Evolutionary conservation across 2,797 vertebrate species (phyloP).

Genomic region (Rallus crepitans): DNA sequence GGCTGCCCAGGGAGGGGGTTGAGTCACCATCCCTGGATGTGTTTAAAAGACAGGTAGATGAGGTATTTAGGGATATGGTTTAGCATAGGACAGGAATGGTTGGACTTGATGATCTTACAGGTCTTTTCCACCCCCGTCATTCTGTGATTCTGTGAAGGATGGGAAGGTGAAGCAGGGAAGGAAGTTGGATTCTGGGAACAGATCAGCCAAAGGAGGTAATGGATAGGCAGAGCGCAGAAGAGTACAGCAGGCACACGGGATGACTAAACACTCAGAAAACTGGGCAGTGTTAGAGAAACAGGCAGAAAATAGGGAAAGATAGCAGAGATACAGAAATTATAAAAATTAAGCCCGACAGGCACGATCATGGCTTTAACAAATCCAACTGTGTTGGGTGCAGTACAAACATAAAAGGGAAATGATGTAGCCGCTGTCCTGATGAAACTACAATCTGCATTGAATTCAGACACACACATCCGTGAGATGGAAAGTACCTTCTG

Average conservation of each 20-base stretch:
- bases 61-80: too few relatives aligned
- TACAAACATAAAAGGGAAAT: background rate
- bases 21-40: too few relatives aligned
- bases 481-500: background rate
- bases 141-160: too few relatives aligned
- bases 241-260: background rate
- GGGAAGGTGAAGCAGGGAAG: background rate
- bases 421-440: background rate
- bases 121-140: too few relatives aligned
- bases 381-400: rapidly evolving
- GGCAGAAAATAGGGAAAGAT: background rate
- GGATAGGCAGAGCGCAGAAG: rapidly evolving
- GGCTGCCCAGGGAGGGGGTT: too few relatives aligned
- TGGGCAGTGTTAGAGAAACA: background rate
- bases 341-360: background rate
- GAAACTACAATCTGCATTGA: background rate
- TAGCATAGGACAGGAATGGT: too few relatives aligned
- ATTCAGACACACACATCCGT: background rate
- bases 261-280: background rate
- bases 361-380: background rate
- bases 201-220: background rate
- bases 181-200: background rate
- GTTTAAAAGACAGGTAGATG: too few relatives aligned
- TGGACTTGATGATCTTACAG: too few relatives aligned
- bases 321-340: background rate